Percentiles rank a stretch among this genome's conserved stretches.
Evolutionary conservation across 2,797 vertebrate genomes (phyloP).

Genomic region (Siniperca obscura): DNA sequence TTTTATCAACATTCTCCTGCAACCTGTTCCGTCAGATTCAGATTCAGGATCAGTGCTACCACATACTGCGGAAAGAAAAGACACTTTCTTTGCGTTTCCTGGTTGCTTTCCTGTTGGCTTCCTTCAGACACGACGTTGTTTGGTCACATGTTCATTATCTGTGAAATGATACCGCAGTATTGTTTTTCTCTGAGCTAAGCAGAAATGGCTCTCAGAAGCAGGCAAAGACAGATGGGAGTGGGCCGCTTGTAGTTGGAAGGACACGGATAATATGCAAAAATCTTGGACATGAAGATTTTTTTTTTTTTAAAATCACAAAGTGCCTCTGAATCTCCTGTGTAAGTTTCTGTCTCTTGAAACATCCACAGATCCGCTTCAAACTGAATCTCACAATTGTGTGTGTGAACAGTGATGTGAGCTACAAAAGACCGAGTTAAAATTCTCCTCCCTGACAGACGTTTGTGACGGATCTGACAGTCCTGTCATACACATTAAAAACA

Average conservation of each 20-base stretch:
- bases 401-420: conserved; percentile 8
- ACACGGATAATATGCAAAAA: conserved; percentile 30
- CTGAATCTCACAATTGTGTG: background rate
- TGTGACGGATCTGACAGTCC: conserved; percentile 32
- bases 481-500: background rate
- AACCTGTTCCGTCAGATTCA: background rate
- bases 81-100: conserved; percentile 12
- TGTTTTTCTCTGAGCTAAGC: conserved; percentile 53
- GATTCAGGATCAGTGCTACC: background rate
- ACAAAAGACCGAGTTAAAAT: background rate
- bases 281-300: conserved; percentile 29
- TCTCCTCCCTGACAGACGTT: conserved; percentile 20
- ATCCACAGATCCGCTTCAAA: conserved; percentile 1
- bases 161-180: conserved; percentile 35
- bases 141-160: conserved; percentile 46
- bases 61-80: conserved; percentile 3
- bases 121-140: conserved; percentile 7
- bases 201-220: conserved; percentile 26
- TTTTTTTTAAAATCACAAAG: background rate
- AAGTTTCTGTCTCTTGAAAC: conserved; percentile 10
- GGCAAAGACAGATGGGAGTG: conserved; percentile 67
- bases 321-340: background rate
- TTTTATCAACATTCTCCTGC: background rate
- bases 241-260: conserved; percentile 37
- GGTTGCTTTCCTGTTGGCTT: conserved; percentile 18